These are phyloP conservation scores for Dromococcyx pavoninus DNA, from an alignment of 2,797 vertebrate species.

Conservation along the genomic window DNA sequence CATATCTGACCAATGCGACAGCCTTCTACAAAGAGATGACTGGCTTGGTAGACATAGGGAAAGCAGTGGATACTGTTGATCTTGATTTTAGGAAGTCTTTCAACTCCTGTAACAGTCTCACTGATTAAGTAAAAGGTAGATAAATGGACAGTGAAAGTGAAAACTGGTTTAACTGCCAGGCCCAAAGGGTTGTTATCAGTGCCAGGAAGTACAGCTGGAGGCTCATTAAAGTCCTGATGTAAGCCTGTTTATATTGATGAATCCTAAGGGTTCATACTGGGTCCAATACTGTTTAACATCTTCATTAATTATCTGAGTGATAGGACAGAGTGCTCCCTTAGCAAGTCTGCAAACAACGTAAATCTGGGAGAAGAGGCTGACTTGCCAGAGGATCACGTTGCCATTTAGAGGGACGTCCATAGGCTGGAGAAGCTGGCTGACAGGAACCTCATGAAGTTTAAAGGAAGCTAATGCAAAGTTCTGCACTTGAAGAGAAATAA, in stretches of 20 bases:
- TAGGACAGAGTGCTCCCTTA: neutral
- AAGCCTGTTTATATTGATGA: neutral
- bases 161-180: neutral
- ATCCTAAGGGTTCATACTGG: neutral
- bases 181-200: neutral
- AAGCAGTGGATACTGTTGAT: neutral
- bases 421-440: neutral
- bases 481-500: neutral
- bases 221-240: neutral
- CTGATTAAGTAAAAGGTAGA: neutral
- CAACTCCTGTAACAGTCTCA: neutral
- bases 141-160: neutral
- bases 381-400: neutral
- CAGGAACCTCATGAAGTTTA: neutral
- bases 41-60: neutral
- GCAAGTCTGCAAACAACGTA: neutral
- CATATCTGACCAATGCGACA: neutral
- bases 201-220: neutral
- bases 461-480: neutral
- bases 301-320: neutral
- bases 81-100: neutral
- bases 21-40: neutral
- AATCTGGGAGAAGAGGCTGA: neutral
- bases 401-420: neutral
- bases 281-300: neutral